phyloP scores from a whole-genome alignment of 2,113 vertebrate genomes.

The Columba livia region DNA sequence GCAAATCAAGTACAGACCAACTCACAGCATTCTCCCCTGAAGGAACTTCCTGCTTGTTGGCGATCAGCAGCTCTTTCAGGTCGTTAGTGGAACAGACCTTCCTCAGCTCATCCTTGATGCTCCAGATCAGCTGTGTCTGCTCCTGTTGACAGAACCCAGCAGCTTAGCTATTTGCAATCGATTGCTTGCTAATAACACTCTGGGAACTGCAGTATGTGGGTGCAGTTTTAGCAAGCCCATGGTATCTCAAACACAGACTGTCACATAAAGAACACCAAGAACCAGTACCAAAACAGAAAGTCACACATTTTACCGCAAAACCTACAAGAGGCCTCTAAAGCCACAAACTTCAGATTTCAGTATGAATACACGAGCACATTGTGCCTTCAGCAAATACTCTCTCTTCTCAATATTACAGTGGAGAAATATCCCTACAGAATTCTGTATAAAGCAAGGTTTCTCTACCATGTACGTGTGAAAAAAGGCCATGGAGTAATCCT shows the following conservation, averaged over 20 bases:
- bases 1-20: neutral
- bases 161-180: neutral
- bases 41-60: conserved; percentile 91
- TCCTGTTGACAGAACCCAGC: conserved; percentile 73
- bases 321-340: neutral
- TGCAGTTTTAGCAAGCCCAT: neutral
- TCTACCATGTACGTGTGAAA: rapidly evolving
- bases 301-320: neutral
- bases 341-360: neutral
- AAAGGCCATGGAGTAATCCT: neutral
- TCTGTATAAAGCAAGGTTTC: neutral
- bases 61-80: conserved; percentile 95
- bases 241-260: neutral
- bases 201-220: neutral
- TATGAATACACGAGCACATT: rapidly evolving
- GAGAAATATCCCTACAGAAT: neutral
- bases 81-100: conserved; percentile 89
- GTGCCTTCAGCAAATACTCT: neutral
- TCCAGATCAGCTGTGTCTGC: conserved; percentile 93
- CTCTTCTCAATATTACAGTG: neutral
- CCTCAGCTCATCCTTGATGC: conserved; percentile 93
- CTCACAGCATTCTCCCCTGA: conserved; percentile 94
- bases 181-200: neutral
- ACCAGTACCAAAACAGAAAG: neutral
- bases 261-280: neutral